phyloP scores from a whole-genome alignment of 2,797 vertebrate genomes.

The Acanthis flammea region DNA sequence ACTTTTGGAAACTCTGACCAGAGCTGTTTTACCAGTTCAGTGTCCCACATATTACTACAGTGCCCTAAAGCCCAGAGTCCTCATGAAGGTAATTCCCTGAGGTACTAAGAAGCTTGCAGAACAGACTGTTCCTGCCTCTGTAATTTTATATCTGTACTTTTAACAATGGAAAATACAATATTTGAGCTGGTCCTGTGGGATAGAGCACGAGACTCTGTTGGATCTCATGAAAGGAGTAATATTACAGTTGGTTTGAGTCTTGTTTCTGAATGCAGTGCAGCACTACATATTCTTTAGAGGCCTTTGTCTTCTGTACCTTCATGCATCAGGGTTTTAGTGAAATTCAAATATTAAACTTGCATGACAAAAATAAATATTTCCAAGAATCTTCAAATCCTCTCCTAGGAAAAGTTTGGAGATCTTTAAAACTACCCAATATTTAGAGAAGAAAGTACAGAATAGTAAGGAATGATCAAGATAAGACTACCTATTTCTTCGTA shows the following conservation, averaged over 20 bases:
- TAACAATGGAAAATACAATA: conserved; percentile 15
- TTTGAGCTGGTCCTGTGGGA: not conserved
- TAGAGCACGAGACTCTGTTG: not conserved
- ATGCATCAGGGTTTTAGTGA: not conserved
- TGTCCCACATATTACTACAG: not conserved
- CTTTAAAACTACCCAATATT: not conserved
- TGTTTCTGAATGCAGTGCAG: not conserved
- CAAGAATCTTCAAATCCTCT: not conserved
- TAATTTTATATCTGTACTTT: not conserved
- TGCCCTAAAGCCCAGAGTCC: not conserved
- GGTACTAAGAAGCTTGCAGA: not conserved
- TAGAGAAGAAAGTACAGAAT: not conserved
- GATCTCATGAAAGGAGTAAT: not conserved
- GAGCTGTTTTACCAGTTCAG: not conserved
- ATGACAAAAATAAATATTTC: not conserved
- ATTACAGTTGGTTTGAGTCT: not conserved
- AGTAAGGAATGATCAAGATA: not conserved
- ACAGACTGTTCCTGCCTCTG: not conserved
- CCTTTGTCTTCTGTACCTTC: not conserved
- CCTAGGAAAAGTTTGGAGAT: not conserved
- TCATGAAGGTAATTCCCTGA: not conserved
- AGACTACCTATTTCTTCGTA: fast-evolving
- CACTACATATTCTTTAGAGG: not conserved
- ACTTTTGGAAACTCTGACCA: not conserved
- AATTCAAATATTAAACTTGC: not conserved